Percentiles rank a stretch among this genome's conserved stretches.
Evolutionary conservation across 35 echinoderm and acorn worm species (phyloP).

Genomic region (Holothuria glaberrima): DNA sequence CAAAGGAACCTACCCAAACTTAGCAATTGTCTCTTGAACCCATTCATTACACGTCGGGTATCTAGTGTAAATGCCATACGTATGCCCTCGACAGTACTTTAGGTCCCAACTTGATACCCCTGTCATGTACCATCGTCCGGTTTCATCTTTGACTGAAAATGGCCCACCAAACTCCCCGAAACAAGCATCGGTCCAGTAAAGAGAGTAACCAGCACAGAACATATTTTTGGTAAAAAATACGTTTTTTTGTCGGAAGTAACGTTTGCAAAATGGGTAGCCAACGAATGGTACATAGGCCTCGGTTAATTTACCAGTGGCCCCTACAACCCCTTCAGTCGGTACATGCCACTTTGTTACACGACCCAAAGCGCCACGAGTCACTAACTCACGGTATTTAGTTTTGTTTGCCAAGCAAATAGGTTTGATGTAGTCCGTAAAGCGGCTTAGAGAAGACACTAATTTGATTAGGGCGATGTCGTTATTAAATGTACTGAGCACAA

Average conservation of each 20-base stretch:
- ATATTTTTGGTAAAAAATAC: slow-evolving; percentile 82
- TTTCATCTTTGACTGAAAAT: slow-evolving; percentile 60
- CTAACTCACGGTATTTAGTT: no score
- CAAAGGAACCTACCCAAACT: no score
- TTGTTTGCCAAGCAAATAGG: slow-evolving; percentile 76
- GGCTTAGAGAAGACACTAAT: slow-evolving; percentile 54
- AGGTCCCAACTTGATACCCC: slow-evolving; percentile 88
- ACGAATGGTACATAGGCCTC: slow-evolving; percentile 69
- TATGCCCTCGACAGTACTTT: slow-evolving; percentile 55
- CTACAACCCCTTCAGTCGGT: slow-evolving; percentile 51
- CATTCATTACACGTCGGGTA: slow-evolving; percentile 61
- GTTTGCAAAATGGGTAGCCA: slow-evolving; percentile 40
- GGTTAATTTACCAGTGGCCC: slow-evolving; percentile 57
- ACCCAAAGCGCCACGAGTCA: no score
- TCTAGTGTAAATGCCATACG: slow-evolving; percentile 76
- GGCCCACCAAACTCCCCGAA: slow-evolving; percentile 82
- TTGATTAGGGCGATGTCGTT: slow-evolving; percentile 76
- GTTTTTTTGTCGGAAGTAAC: neutral
- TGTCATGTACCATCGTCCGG: slow-evolving; percentile 70
- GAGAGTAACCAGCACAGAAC: slow-evolving; percentile 75
- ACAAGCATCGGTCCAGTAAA: slow-evolving; percentile 66
- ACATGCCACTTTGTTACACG: slow-evolving; percentile 71
- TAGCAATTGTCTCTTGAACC: slow-evolving; percentile 1
- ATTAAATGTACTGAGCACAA: slow-evolving; percentile 43
- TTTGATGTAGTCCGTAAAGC: slow-evolving; percentile 69